phyloP scores from a whole-genome alignment of 2,113 vertebrate genomes.

The Ammodytes marinus region DNA sequence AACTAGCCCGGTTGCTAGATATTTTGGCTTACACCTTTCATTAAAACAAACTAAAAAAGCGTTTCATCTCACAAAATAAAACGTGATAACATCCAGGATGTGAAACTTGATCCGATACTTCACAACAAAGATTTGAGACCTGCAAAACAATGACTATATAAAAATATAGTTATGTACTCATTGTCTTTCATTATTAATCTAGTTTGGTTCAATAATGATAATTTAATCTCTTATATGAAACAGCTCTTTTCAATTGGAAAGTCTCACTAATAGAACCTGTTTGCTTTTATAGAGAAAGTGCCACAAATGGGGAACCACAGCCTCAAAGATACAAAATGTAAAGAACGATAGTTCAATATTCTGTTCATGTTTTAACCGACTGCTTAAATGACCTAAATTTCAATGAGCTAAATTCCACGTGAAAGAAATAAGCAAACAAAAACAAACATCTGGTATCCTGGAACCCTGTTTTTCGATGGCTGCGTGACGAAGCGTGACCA shows the following conservation, averaged over 20 bases:
- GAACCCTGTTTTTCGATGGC: conserved; percentile 39
- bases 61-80: no score
- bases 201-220: neutral
- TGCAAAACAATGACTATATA: neutral
- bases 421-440: conserved; percentile 11
- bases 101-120: neutral
- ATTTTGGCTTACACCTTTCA: no score
- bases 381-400: neutral
- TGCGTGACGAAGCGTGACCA: conserved; percentile 65
- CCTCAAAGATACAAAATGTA: neutral
- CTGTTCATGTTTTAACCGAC: neutral
- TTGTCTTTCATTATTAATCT: neutral
- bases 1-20: no score
- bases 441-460: conserved; percentile 65
- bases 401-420: conserved; percentile 4
- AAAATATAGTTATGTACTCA: neutral
- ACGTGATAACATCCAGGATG: no score
- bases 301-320: neutral
- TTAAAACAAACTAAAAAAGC: no score
- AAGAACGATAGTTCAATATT: neutral
- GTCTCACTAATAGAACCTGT: neutral
- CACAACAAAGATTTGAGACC: neutral
- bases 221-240: neutral
- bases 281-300: neutral
- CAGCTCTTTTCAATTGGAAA: neutral